phyloP scores from a whole-genome alignment of 2,888 invertebrate genomes.

The Chrysina gloriosa region DNA sequence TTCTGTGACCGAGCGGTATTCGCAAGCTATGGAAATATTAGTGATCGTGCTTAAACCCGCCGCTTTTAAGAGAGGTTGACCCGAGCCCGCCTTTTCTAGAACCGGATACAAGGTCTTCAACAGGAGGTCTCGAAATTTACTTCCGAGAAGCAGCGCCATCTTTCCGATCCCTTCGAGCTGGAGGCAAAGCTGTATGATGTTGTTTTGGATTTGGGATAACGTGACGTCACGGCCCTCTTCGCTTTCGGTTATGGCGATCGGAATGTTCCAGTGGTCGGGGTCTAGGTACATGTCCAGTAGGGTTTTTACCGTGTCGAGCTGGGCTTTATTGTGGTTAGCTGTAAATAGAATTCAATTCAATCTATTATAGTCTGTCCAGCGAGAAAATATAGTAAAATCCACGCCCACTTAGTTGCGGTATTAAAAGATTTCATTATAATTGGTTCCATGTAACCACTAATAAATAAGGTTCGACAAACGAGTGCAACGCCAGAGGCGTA shows the following conservation, averaged over 20 bases:
- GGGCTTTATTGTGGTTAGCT: not conserved
- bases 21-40: conserved; percentile 71
- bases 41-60: conserved; percentile 72
- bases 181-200: conserved; percentile 75
- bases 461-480: no score
- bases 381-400: no score
- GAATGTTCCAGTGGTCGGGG: conserved; percentile 67
- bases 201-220: conserved; percentile 69
- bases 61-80: conserved; percentile 72
- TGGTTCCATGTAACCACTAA: no score
- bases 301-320: conserved; percentile 46
- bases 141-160: conserved; percentile 69
- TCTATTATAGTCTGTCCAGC: no score
- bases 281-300: conserved; percentile 66
- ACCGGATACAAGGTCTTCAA: conserved; percentile 76
- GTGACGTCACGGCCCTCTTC: conserved; percentile 53
- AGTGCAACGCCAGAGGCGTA: no score
- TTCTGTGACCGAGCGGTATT: conserved; percentile 68
- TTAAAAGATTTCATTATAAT: no score
- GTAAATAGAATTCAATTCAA: not conserved
- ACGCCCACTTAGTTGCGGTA: no score
- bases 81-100: conserved; percentile 78
- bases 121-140: conserved; percentile 71
- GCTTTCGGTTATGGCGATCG: conserved; percentile 60
- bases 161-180: conserved; percentile 78